Percentiles rank a stretch among this genome's conserved stretches.
These are phyloP conservation scores for Castor canadensis DNA, from an alignment of 2,113 vertebrate genomes.

Conservation along the genomic window DNA sequence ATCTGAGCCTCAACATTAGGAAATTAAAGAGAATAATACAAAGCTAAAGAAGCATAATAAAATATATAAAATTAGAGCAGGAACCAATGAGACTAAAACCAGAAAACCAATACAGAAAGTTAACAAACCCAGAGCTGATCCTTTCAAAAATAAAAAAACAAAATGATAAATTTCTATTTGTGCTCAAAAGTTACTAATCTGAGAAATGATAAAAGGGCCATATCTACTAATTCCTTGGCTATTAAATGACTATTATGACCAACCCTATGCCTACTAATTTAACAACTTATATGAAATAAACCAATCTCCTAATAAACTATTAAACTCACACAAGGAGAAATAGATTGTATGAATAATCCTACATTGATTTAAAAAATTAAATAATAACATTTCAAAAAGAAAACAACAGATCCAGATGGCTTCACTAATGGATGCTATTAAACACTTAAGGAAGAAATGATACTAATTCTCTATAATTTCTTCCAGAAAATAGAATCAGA, in stretches of 20 bases:
- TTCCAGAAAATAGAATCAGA: neutral
- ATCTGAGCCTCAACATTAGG: neutral
- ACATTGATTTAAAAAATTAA: neutral
- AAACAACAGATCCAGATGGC: neutral
- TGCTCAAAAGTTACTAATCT: neutral
- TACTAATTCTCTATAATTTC: neutral
- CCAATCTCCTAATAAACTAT: neutral
- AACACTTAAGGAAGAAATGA: neutral
- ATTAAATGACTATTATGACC: neutral
- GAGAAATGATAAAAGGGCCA: constrained; percentile 4
- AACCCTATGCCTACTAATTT: neutral
- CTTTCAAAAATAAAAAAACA: neutral
- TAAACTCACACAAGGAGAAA: neutral
- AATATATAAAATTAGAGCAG: neutral
- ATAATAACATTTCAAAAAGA: neutral
- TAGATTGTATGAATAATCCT: neutral
- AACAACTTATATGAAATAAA: neutral
- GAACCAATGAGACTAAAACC: neutral
- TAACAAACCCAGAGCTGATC: neutral
- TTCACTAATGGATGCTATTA: constrained; percentile 20
- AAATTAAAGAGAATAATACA: neutral
- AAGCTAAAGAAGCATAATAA: neutral
- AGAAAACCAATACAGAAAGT: neutral
- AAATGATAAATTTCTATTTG: neutral
- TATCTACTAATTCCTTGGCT: neutral